Conservation (phyloP, 2,888 invertebrate species). For the Cataglyphis altisquamis region DNA sequence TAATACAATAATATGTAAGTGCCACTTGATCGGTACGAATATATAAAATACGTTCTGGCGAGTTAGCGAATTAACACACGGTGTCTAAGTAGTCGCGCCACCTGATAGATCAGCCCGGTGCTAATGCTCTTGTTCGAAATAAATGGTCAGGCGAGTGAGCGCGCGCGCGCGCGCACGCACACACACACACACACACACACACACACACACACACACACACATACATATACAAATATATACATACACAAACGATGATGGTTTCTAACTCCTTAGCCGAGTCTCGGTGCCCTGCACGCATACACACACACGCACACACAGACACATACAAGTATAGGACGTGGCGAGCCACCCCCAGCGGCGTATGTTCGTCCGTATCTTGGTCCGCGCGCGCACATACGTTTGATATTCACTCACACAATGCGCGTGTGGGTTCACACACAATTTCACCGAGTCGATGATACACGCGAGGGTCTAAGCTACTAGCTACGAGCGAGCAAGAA, state of each 20-base stretch:
- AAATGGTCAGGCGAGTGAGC: conserved; percentile 74
- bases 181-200: too few relatives aligned
- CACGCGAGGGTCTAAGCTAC: conserved; percentile 67
- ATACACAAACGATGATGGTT: conserved; percentile 65
- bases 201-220: neutral
- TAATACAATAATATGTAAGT: neutral
- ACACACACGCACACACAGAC: conserved; percentile 33
- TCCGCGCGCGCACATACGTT: conserved; percentile 54
- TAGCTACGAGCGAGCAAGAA: conserved; percentile 79
- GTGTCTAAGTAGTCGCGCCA: conserved; percentile 69
- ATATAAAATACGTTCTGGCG: conserved; percentile 25
- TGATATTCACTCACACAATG: conserved; percentile 62
- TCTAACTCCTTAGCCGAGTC: conserved; percentile 77
- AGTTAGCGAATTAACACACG: conserved; percentile 40
- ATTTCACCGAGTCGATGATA: conserved; percentile 64
- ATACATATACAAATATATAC: neutral
- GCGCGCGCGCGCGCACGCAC: neutral
- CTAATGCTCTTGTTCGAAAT: conserved; percentile 77
- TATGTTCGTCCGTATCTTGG: conserved; percentile 53
- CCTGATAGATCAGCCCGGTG: conserved; percentile 73
- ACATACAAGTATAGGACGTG: conserved; percentile 39
- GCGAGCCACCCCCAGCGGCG: conserved; percentile 18
- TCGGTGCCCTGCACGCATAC: conserved; percentile 58
- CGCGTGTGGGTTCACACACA: conserved; percentile 71
- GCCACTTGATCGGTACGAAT: neutral